Evolutionary conservation across 2,113 vertebrate genomes (phyloP).

Genomic region (Hydrochoerus hydrochaeris): DNA sequence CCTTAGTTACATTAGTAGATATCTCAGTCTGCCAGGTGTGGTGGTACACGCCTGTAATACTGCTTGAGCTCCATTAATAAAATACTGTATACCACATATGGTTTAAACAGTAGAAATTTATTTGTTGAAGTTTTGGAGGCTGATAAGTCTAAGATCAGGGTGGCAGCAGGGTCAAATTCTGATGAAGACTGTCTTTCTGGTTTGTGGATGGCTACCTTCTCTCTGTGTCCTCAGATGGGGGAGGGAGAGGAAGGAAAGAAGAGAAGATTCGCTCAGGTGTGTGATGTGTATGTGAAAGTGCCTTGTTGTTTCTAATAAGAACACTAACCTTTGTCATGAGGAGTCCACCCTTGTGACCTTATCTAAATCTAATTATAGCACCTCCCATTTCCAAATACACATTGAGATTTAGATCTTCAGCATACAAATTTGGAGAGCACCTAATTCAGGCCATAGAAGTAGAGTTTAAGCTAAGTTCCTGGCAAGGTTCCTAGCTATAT

Average conservation of each 20-base stretch:
- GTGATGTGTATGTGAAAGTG: neutral
- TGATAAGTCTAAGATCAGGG: neutral
- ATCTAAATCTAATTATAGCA: neutral
- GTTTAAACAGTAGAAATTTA: neutral
- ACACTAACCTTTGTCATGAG: neutral
- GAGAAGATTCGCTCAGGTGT: neutral
- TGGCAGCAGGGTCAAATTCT: neutral
- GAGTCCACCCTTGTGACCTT: neutral
- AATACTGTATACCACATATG: neutral
- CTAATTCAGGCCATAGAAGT: neutral
- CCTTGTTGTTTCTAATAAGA: neutral
- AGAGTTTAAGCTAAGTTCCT: neutral
- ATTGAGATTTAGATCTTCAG: neutral
- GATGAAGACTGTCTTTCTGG: neutral
- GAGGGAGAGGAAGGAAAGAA: too few relatives aligned
- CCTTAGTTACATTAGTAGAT: neutral
- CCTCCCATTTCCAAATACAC: neutral
- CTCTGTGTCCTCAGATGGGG: neutral
- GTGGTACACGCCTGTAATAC: too few relatives aligned
- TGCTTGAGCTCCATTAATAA: neutral
- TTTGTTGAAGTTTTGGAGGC: neutral
- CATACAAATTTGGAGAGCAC: neutral
- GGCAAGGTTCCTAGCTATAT: slow-evolving; percentile 3
- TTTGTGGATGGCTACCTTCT: neutral
- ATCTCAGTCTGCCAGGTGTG: too few relatives aligned